These are phyloP conservation scores for Anabacerthia variegaticeps DNA, from an alignment of 2,797 vertebrate genomes.

Conservation along the genomic window DNA sequence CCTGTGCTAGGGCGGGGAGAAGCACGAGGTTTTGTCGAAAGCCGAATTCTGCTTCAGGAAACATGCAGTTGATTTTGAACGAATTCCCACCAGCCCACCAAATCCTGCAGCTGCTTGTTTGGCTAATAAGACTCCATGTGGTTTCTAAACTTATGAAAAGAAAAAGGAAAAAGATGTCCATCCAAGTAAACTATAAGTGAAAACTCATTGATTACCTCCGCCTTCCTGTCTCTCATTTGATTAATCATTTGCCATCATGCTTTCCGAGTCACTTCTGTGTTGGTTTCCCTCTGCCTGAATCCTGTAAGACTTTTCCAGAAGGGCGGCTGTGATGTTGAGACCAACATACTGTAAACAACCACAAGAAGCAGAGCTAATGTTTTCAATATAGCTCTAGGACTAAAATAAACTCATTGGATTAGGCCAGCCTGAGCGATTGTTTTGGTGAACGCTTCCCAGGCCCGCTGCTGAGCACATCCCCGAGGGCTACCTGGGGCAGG, in stretches of 20 bases:
- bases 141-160: background rate
- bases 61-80: background rate
- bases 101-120: background rate
- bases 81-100: background rate
- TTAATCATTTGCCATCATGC: constrained; percentile 26
- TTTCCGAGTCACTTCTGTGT: constrained; percentile 9
- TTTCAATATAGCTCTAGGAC: constrained; percentile 40
- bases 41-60: background rate
- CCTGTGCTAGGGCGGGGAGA: background rate
- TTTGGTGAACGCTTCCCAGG: constrained; percentile 31
- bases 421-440: constrained; percentile 1
- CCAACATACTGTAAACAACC: constrained; percentile 49
- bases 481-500: constrained; percentile 8
- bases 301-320: constrained; percentile 34
- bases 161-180: background rate
- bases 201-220: constrained; percentile 53
- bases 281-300: background rate
- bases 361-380: constrained; percentile 50
- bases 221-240: constrained; percentile 36
- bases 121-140: background rate
- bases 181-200: constrained; percentile 36
- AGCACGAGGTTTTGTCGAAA: background rate
- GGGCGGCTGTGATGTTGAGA: constrained; percentile 27
- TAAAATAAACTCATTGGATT: constrained; percentile 42
- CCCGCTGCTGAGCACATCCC: background rate